Evolutionary conservation across 1,140 invertebrate genomes (phyloP).

Genomic region (Ostrea denselamellosa): DNA sequence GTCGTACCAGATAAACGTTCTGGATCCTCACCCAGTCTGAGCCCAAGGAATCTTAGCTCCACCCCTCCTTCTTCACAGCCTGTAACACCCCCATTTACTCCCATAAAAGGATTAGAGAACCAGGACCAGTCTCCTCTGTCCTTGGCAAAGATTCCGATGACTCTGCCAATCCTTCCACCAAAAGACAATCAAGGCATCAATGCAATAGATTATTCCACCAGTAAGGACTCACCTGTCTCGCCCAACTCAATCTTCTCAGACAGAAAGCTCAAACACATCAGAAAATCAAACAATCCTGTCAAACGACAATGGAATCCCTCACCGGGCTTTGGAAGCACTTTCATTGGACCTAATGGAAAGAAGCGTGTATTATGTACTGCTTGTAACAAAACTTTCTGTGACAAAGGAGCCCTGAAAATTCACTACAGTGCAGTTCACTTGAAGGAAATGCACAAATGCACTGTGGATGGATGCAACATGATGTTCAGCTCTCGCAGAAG

Average conservation of each 20-base stretch:
- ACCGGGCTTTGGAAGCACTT: conserved; percentile 73
- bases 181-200: conserved; percentile 54
- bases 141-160: conserved; percentile 54
- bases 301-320: conserved; percentile 94
- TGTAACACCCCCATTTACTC: conserved; percentile 54
- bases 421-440: conserved; percentile 99
- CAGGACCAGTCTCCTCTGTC: conserved; percentile 54
- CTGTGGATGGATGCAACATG: conserved; percentile 99
- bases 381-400: conserved; percentile 99
- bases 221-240: conserved; percentile 60
- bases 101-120: conserved; percentile 51
- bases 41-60: conserved; percentile 73
- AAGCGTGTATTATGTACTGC: conserved; percentile 99
- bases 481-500: conserved; percentile 98
- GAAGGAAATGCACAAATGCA: conserved; percentile 99
- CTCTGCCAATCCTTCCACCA: conserved; percentile 55
- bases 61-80: conserved; percentile 69
- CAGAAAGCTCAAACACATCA: conserved; percentile 80
- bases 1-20: conserved; percentile 61
- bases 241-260: conserved; percentile 73
- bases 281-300: conserved; percentile 91
- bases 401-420: conserved; percentile 98
- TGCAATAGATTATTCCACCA: conserved; percentile 69
- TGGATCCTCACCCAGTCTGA: conserved; percentile 68
- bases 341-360: conserved; percentile 79